A percentile compares a stretch with the other conserved stretches of the same genome.
These are phyloP conservation scores for Centropus bengalensis DNA, from an alignment of 2,113 vertebrate genomes.

Conservation along the genomic window DNA sequence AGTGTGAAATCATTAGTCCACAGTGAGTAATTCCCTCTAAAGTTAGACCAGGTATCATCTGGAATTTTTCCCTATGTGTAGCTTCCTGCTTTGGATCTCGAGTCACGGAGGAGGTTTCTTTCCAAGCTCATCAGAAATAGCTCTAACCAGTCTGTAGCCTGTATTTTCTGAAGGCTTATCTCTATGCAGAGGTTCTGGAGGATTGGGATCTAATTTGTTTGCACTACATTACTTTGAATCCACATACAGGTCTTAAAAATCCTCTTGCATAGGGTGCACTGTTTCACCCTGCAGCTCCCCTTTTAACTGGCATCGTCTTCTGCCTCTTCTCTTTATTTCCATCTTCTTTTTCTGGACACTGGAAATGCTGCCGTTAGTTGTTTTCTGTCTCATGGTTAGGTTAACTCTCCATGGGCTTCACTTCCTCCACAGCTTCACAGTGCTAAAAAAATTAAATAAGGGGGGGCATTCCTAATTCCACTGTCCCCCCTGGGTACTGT, in stretches of 20 bases:
- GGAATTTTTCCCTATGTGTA: neutral
- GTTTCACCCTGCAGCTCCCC: neutral
- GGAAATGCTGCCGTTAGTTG: neutral
- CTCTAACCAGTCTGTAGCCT: neutral
- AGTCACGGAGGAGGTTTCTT: neutral
- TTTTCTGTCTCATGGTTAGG: neutral
- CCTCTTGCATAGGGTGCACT: fast-evolving
- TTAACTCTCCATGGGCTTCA: neutral
- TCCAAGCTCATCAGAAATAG: neutral
- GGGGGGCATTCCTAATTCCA: neutral
- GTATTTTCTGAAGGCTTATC: neutral
- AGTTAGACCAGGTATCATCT: neutral
- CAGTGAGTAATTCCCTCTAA: neutral
- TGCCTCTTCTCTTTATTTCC: neutral
- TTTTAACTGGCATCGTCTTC: neutral
- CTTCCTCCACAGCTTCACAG: neutral
- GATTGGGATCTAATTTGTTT: neutral
- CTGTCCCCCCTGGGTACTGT: neutral
- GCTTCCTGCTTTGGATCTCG: conserved; percentile 20
- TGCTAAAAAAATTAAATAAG: neutral
- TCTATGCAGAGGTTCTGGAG: neutral
- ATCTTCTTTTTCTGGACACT: neutral
- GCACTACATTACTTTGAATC: neutral
- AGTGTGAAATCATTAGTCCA: neutral
- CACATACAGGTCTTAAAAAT: neutral